Base-by-base conservation (phyloP, 1,140 invertebrate species). In the Stratiolaelaps scimitus region DNA sequence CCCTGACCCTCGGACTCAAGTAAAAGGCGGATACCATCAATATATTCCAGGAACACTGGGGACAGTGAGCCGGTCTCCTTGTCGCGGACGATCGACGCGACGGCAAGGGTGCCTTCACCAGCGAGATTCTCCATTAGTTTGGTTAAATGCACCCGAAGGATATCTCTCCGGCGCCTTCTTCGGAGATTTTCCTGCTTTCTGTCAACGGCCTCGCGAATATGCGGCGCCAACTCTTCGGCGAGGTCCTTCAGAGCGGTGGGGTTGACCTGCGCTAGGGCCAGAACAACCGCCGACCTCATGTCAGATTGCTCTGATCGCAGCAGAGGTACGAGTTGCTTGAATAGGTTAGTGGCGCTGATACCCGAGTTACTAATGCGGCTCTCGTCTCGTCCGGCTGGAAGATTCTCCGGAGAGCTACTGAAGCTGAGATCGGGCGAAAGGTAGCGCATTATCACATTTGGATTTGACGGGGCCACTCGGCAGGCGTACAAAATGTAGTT, bases 121-220 rank as follows among this genome's bases (percentile, higher is more conserved):
- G 92, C 92, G 69, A 96, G 89, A 30, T 92, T 80, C 74, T 95
- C 87, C 71, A 97, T 80, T 67, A 96, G 85, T 72, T 87, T 84
- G 48, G 93, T 88, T 53, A 98, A 77, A 70, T 94, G 88, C 29
- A 95, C 78, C 64, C 95, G 79, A n/a, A 98, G 76, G 17, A 91
- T 85, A 77, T 98, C 95, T 67, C 92, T 82, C 64, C 93, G 80
- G 66, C 91, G 78, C 23, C 93, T 77, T 45, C 92, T 80, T 43
- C 91, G 78, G 80, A 97, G 88, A 73, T 94, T 98, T 76, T 98
- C 95, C 75, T 95, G 88, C 74, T 98, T 98, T 28, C 90, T 82
- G 75, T 98, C 95, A n/a, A 95, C 86, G 0, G 92, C 90, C 76
- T 98, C 95, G 30, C 92, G 83, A 64, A 98, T 85, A 68, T 89